These are phyloP conservation scores for Petaurus breviceps DNA, from an alignment of 2,113 vertebrate genomes.

Conservation along the genomic window DNA sequence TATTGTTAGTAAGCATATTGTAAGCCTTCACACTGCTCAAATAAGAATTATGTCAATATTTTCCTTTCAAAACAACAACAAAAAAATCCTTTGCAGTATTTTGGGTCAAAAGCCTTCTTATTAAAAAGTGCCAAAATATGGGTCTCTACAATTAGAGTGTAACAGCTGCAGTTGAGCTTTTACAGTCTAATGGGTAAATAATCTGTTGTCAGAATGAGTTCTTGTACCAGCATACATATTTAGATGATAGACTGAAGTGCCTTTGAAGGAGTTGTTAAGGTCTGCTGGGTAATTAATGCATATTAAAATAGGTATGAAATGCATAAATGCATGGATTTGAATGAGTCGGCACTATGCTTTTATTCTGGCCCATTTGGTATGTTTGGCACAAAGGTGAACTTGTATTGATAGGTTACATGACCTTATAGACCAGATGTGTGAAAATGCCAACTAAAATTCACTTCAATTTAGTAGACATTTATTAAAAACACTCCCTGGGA, in stretches of 20 bases:
- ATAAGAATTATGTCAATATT: constrained; percentile 66
- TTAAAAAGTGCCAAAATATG: constrained; percentile 45
- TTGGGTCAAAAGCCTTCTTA: constrained; percentile 58
- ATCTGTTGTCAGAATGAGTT: constrained; percentile 64
- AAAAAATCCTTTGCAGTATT: constrained; percentile 24
- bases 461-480: neutral
- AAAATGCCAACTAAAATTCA: neutral
- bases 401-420: neutral
- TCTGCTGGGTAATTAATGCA: constrained; percentile 59
- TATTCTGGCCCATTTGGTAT: constrained; percentile 38
- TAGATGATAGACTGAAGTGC: constrained; percentile 15
- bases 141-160: constrained; percentile 31
- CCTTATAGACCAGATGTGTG: neutral
- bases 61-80: constrained; percentile 45
- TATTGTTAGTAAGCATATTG: constrained; percentile 61
- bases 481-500: neutral
- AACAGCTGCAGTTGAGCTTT: constrained; percentile 60
- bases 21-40: constrained; percentile 33
- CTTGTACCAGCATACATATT: constrained; percentile 40
- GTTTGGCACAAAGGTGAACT: constrained; percentile 16
- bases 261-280: constrained; percentile 35
- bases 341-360: neutral
- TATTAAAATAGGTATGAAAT: constrained; percentile 41
- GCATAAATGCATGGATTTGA: constrained; percentile 5
- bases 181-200: constrained; percentile 62